A percentile compares a stretch with the other conserved stretches of the same genome.
Evolutionary conservation across 2,113 vertebrate genomes (phyloP).

Genomic region (Vombatus ursinus): DNA sequence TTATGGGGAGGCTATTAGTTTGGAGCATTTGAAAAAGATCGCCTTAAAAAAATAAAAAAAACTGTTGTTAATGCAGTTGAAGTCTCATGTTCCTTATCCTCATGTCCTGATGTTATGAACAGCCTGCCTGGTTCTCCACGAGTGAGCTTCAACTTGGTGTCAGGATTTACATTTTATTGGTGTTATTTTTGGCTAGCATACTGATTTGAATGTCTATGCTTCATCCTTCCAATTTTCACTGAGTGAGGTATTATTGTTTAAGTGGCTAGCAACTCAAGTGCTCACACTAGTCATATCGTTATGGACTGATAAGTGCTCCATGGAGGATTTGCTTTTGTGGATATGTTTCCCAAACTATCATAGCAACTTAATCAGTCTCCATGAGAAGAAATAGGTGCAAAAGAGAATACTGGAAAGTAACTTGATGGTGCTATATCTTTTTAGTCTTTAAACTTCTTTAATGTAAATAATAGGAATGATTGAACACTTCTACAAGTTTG

Average conservation of each 20-base stretch:
- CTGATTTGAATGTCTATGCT: conserved; percentile 15
- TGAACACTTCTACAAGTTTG: not conserved
- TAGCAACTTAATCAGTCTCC: not conserved
- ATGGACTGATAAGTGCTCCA: conserved; percentile 10
- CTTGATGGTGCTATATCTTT: too few relatives aligned
- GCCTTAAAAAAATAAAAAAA: not conserved
- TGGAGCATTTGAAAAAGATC: not conserved
- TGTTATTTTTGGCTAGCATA: not conserved
- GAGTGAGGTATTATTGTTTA: conserved; percentile 12
- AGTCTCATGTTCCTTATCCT: not conserved
- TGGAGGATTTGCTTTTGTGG: not conserved
- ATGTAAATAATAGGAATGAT: not conserved
- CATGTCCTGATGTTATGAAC: not conserved
- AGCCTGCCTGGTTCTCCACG: not conserved
- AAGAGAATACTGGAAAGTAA: not conserved
- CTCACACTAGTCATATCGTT: not conserved
- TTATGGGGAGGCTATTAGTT: not conserved
- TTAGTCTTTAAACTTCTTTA: not conserved
- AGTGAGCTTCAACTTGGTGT: conserved; percentile 24
- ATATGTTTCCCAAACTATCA: conserved; percentile 42
- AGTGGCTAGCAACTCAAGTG: conserved; percentile 22
- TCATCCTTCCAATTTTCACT: conserved; percentile 31
- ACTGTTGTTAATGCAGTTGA: not conserved
- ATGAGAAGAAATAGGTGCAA: not conserved
- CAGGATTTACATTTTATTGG: not conserved